Percentiles rank a stretch among this genome's conserved stretches.
Evolutionary conservation across 2,797 vertebrate species (phyloP).

Genomic region (Spondyliosoma cantharus): DNA sequence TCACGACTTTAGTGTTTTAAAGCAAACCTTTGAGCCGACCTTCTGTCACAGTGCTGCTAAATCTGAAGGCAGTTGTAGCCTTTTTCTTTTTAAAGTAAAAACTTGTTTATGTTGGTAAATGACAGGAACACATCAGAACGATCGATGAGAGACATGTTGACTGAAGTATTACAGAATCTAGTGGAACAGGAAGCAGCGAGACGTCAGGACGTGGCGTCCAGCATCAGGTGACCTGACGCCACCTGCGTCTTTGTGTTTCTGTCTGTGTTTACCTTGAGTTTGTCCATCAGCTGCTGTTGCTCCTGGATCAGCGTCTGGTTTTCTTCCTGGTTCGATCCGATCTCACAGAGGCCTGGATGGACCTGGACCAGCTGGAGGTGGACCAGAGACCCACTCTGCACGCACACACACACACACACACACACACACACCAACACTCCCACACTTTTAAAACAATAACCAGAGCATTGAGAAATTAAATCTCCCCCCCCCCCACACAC

Average conservation of each 20-base stretch:
- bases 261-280: slow-evolving; percentile 88
- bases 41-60: too few relatives aligned
- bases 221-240: background rate
- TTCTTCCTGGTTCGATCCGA: slow-evolving; percentile 90
- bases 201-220: background rate
- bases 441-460: slow-evolving; percentile 1
- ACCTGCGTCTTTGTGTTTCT: background rate
- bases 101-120: too few relatives aligned
- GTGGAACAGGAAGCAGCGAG: background rate
- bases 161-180: background rate
- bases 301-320: slow-evolving; percentile 87
- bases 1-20: too few relatives aligned
- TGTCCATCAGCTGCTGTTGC: slow-evolving; percentile 88
- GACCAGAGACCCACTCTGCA: slow-evolving; percentile 88
- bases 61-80: too few relatives aligned
- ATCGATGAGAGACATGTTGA: background rate
- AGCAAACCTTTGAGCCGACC: too few relatives aligned
- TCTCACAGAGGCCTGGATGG: slow-evolving; percentile 92
- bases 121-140: too few relatives aligned
- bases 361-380: slow-evolving; percentile 91
- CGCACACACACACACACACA: slow-evolving; percentile 18
- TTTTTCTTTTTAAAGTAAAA: too few relatives aligned
- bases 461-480: background rate
- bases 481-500: too few relatives aligned
- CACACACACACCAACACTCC: slow-evolving; percentile 11